Percentiles rank a stretch among this genome's conserved stretches.
These are phyloP conservation scores for Cyrtonyx montezumae DNA, from an alignment of 2,113 vertebrate genomes.

Conservation along the genomic window DNA sequence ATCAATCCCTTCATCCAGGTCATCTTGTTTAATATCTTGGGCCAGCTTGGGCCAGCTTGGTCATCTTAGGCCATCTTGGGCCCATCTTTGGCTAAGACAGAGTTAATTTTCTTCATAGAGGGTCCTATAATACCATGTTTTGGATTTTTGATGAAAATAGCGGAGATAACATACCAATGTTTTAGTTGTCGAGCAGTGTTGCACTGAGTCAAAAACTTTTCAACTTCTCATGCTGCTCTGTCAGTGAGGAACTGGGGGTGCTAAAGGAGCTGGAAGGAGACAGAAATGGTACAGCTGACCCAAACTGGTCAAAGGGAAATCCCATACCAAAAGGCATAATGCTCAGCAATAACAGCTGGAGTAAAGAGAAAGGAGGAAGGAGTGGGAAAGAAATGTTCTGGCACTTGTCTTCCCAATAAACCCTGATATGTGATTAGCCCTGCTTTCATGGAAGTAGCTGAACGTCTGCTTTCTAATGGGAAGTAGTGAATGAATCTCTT, in stretches of 20 bases:
- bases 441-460: neutral
- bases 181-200: neutral
- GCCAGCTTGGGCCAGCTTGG: no score
- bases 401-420: neutral
- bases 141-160: neutral
- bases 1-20: no score
- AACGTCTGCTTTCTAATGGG: neutral
- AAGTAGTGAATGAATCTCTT: neutral
- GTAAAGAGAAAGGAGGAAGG: neutral
- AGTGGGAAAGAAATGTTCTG: neutral
- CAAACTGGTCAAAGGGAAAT: neutral
- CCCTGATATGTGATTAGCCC: neutral
- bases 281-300: neutral
- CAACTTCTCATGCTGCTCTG: neutral
- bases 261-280: neutral
- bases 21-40: no score
- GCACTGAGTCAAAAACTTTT: neutral
- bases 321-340: neutral
- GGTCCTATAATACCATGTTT: neutral
- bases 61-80: no score
- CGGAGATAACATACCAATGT: neutral
- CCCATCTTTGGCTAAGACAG: neutral
- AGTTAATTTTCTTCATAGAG: neutral
- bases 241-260: neutral
- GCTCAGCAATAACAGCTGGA: neutral